phyloP scores from a whole-genome alignment of 2,888 invertebrate species.

The Pecten maximus region DNA sequence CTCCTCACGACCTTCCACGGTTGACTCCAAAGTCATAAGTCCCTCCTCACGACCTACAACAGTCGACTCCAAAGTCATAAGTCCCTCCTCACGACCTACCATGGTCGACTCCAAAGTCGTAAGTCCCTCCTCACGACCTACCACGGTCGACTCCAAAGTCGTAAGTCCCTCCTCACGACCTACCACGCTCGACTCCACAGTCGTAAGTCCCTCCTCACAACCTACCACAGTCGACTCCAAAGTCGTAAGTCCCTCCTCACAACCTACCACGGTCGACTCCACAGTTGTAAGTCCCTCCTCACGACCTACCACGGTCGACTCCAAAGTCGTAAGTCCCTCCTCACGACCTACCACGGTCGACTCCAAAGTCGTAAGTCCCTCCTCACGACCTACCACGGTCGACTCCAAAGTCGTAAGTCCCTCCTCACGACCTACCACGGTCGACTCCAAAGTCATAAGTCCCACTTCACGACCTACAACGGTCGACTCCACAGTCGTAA shows the following conservation, averaged over 20 bases:
- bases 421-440: neutral
- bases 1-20: neutral
- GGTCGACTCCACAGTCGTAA: too few relatives aligned
- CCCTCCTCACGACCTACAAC: neutral
- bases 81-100: neutral
- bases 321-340: neutral
- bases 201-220: neutral
- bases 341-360: too few relatives aligned
- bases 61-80: neutral
- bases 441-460: neutral
- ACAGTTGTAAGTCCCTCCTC: neutral
- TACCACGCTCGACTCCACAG: neutral
- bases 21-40: slow-evolving; percentile 11
- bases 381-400: neutral
- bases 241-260: neutral
- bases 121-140: neutral
- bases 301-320: neutral
- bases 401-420: slow-evolving; percentile 14
- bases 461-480: too few relatives aligned
- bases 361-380: neutral
- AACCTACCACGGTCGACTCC: neutral
- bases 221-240: too few relatives aligned
- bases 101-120: too few relatives aligned
- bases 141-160: slow-evolving; percentile 1
- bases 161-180: neutral